phyloP scores from a whole-genome alignment of 2,888 invertebrate species.

The Epinotia bilunana region DNA sequence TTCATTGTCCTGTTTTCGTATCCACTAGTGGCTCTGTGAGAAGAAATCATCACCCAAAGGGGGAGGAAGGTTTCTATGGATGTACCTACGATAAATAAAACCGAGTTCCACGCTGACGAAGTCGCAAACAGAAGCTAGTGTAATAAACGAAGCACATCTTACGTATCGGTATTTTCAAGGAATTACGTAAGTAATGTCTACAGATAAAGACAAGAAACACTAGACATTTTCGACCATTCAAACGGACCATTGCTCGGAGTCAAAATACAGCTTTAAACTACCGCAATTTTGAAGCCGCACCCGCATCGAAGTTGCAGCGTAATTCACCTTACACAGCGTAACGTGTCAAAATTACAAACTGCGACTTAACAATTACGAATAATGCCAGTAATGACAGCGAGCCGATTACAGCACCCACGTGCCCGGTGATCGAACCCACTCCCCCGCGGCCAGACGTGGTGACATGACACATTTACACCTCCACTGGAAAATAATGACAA shows the following conservation, averaged over 20 bases:
- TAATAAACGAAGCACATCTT: no score
- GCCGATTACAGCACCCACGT: constrained; percentile 34
- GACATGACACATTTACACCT: constrained; percentile 37
- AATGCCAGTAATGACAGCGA: constrained; percentile 31
- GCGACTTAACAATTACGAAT: constrained; percentile 55
- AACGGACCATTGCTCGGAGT: background rate
- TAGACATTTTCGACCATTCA: background rate
- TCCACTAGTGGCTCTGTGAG: no score
- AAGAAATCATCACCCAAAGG: no score
- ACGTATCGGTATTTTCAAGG: no score
- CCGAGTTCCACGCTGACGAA: no score
- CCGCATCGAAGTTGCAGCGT: constrained; percentile 13
- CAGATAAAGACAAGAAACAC: no score
- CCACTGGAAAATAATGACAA: constrained; percentile 30
- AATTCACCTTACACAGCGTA: constrained; percentile 7
- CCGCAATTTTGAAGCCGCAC: background rate
- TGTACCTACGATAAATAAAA: no score
- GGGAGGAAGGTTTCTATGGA: no score
- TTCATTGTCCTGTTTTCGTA: background rate
- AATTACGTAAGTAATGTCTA: no score
- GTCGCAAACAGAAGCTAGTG: no score
- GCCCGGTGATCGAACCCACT: constrained; percentile 61
- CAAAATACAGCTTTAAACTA: background rate
- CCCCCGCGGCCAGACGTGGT: constrained; percentile 52
- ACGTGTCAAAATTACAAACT: constrained; percentile 32